Conservation (phyloP, 1,140 invertebrate genomes). For the Theocolax elegans region DNA sequence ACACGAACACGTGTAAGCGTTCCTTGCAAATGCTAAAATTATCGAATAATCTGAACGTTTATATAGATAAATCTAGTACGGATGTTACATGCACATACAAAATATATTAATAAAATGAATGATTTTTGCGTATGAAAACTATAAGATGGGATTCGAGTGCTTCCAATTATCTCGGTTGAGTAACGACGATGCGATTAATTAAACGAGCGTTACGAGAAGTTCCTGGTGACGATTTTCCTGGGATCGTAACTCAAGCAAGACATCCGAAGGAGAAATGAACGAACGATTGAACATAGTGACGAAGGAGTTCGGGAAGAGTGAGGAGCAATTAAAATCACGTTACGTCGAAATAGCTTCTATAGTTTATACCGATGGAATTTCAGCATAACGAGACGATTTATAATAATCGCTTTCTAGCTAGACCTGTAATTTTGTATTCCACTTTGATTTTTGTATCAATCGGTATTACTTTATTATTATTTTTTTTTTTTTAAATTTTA, state of each 20-base stretch:
- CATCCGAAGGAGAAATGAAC: constrained; percentile 15
- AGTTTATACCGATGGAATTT: background rate
- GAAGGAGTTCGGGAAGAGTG: constrained; percentile 5
- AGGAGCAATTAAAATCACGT: constrained; percentile 22
- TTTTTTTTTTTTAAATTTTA: too few relatives aligned
- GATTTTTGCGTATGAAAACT: background rate
- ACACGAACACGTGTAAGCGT: too few relatives aligned
- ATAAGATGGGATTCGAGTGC: constrained; percentile 19
- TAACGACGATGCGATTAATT: constrained; percentile 45
- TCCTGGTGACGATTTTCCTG: constrained; percentile 14
- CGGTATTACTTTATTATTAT: too few relatives aligned
- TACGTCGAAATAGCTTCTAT: background rate
- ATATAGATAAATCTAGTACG: too few relatives aligned
- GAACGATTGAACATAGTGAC: constrained; percentile 27
- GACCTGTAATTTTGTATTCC: background rate
- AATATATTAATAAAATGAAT: background rate
- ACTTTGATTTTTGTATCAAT: too few relatives aligned
- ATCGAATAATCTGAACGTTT: too few relatives aligned
- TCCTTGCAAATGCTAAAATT: too few relatives aligned
- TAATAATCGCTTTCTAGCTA: background rate
- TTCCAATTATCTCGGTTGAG: constrained; percentile 2
- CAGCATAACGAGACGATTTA: constrained; percentile 9
- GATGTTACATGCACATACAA: too few relatives aligned
- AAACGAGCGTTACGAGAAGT: constrained; percentile 29
- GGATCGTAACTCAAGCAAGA: constrained; percentile 25